Evolutionary conservation across 30 jellyfish, hydroid and myxozoan species (phyloP), one percentile per base, ranked within the genome.

Genomic region (Aurelia aurita complex sp. Pacific): DNA sequence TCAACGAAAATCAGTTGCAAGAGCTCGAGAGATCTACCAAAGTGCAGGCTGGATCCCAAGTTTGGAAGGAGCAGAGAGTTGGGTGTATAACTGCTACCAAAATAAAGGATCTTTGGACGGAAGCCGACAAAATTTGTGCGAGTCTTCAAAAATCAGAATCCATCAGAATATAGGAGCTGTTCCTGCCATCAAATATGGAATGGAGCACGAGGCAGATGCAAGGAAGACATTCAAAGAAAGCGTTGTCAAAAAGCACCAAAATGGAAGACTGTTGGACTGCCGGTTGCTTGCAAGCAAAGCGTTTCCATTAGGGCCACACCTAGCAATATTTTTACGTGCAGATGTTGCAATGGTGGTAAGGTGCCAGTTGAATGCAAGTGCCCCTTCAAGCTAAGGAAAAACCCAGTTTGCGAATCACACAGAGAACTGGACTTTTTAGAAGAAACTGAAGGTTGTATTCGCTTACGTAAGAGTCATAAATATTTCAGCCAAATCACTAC

Each of bases 281-380:
- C 88, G 92, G 17, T 54, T 85, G 71, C 64, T 33, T 53, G 52
- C 74, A 3, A 14, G 17, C 38, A 63, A 70, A 73, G 53, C 53
- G 17, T 11, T n/a, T 23, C 79, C 94, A 33, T 85, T 73, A 90
- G 43, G 33, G 94, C 94, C 33, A 17, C 89, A 53, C 94, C 94
- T 19, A 90, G 74, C 61, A 70, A 84, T 17, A 73, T 85, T 54
- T 17, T 75, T 54, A 12, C 15, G 3, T 85, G 94, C 73, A 85
- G 72, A 57, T 85, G 94, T 66, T 23, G 29, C 29, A 23, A 23
- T 23, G 83, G 64, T 85, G 67, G 61, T 2, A 74, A 62, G 52
- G 14, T 59, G 17, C 53, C 59, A 23, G n/a, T 85, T 11, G 89
- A 73, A 74, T 38, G 74, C 5, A 85, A 85, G 35, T 85, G 94